Base-by-base conservation (phyloP, 1,140 invertebrate species). In the Brevipalpus yothersi region DNA sequence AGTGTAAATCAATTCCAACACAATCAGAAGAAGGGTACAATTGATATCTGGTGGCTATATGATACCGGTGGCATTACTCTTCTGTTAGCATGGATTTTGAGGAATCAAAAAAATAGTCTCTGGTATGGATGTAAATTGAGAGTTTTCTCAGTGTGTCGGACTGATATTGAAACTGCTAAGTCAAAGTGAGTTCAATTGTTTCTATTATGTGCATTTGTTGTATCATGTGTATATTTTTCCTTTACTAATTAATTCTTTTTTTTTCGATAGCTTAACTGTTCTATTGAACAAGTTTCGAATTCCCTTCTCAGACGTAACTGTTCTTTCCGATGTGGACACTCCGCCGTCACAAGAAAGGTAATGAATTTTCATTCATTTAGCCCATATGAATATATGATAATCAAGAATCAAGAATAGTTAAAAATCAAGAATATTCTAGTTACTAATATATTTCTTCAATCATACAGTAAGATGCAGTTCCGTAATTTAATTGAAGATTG, bases 81-180 rank as follows among this genome's bases (percentile, higher is more conserved):
- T 65, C 75, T 93, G 21, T 69, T 93, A 59, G 88, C 89, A 0
- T 91, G 93, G 70, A 88, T 96, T 53, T 80, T 95, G 59, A 84
- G 82, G 53, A 91, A 84, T 9, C n/a, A n/a, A 19, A n/a, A 19
- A 3, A 77, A 86, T 61, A 76, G 80, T 40, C 82, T 82, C 67
- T 94, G 88, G 86, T 76, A 80, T 45, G 79, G 79, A 60, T 87
- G 86, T 68, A 88, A 86, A 71, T 72, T 97, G 56, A 76, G 92
- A 58, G 87, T 97, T 0, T 96, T 95, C 63, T 72, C 88, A 41
- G 72, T 93, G 58, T 82, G 83, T 65, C 81, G 80, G 47, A 70
- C 72, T 58, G 73, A 75, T 57, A 65, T 76, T 51, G 73, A 75
- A 63, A 66, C 70, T 42, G 74, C 75, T 63, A 74, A 76, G 63